Evolutionary conservation across 2,113 vertebrate genomes (phyloP).

Genomic region (Tiliqua scincoides): DNA sequence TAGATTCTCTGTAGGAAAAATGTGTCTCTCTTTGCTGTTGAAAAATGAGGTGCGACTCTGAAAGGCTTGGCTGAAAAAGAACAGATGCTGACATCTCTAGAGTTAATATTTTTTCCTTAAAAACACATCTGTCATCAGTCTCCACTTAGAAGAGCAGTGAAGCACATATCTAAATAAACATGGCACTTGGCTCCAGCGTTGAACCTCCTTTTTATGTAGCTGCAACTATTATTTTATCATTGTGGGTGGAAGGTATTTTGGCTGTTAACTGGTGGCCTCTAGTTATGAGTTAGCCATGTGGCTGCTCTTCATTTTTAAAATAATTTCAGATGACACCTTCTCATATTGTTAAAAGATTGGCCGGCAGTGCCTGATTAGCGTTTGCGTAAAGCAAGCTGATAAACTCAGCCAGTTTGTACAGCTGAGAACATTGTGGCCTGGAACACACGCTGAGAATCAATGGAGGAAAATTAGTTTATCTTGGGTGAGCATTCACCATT

Average conservation of each 20-base stretch:
- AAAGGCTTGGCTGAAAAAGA: constrained; percentile 72
- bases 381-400: constrained; percentile 42
- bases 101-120: constrained; percentile 74
- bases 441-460: constrained; percentile 45
- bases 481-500: constrained; percentile 22
- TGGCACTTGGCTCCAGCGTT: constrained; percentile 66
- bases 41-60: constrained; percentile 74
- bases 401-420: constrained; percentile 22
- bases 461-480: constrained; percentile 26
- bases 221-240: constrained; percentile 41
- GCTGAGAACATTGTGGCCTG: constrained; percentile 39
- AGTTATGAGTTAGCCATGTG: constrained; percentile 11
- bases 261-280: constrained; percentile 28
- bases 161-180: constrained; percentile 78
- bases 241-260: constrained; percentile 34
- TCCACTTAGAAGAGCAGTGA: constrained; percentile 64
- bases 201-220: constrained; percentile 46
- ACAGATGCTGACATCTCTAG: constrained; percentile 74
- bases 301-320: constrained; percentile 42
- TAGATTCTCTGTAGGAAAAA: constrained; percentile 58
- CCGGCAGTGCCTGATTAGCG: constrained; percentile 15
- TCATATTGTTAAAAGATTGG: constrained; percentile 49
- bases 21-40: constrained; percentile 40
- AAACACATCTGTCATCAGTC: constrained; percentile 76
- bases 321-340: constrained; percentile 58